phyloP scores from a whole-genome alignment of 1,140 invertebrate genomes.

The Delia radicum region DNA sequence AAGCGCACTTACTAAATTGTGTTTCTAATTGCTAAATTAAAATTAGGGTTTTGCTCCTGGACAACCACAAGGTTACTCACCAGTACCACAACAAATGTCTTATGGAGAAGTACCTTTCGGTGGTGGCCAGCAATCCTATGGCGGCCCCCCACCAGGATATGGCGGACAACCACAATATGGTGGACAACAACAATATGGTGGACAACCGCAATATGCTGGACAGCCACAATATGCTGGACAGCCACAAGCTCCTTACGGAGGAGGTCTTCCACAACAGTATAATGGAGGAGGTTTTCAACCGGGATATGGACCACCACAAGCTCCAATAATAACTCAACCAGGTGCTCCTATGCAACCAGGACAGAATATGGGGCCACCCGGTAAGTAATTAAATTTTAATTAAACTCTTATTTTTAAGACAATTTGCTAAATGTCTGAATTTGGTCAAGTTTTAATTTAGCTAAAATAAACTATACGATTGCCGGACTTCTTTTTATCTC shows the following conservation, averaged over 20 bases:
- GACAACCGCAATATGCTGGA: conserved; percentile 21
- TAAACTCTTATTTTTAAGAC: not conserved
- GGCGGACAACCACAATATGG: not conserved
- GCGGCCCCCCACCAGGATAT: conserved; percentile 30
- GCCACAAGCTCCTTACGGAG: not conserved
- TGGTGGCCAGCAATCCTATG: conserved; percentile 29
- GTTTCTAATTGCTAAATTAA: too few relatives aligned
- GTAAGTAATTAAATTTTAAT: not conserved
- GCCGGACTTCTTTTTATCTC: too few relatives aligned
- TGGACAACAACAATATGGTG: conserved; percentile 20
- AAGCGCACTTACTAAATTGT: too few relatives aligned
- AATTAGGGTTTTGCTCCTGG: not conserved
- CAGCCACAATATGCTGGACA: conserved; percentile 14
- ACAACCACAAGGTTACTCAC: conserved; percentile 24
- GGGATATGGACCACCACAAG: conserved; percentile 30
- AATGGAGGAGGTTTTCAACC: conserved; percentile 34
- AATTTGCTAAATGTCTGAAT: too few relatives aligned
- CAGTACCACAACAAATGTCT: conserved; percentile 47
- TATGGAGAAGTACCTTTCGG: conserved; percentile 39
- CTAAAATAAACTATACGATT: too few relatives aligned
- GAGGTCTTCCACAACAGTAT: conserved; percentile 8
- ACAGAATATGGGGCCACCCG: conserved; percentile 34
- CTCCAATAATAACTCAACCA: conserved; percentile 44
- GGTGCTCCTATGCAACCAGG: conserved; percentile 35
- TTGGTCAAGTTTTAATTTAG: too few relatives aligned